Conservation (phyloP, 2,113 vertebrate genomes). For the Elgaria multicarinata region DNA sequence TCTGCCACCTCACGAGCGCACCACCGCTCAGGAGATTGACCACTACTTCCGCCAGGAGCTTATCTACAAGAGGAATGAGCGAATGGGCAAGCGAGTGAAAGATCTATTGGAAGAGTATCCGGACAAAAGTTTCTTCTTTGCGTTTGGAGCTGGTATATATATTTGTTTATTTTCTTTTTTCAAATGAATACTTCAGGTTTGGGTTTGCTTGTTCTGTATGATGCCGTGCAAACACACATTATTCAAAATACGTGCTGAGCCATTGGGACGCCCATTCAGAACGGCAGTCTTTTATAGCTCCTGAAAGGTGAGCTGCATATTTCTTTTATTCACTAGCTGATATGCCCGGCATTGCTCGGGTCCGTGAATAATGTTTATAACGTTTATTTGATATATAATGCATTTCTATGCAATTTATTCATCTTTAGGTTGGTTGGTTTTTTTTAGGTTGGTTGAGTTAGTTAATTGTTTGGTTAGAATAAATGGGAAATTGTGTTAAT, state of each 20-base stretch:
- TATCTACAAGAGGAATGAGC: constrained; percentile 88
- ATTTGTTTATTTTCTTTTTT: not conserved
- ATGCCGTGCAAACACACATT: not conserved
- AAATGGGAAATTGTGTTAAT: no score
- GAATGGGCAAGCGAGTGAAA: constrained; percentile 86
- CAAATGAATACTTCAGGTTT: not conserved
- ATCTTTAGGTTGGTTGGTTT: no score
- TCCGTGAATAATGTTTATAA: no score
- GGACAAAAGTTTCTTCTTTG: constrained; percentile 91
- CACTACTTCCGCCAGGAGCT: constrained; percentile 89
- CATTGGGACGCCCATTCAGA: not conserved
- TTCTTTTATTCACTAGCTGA: not conserved
- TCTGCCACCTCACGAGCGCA: constrained; percentile 81
- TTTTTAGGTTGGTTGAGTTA: no score
- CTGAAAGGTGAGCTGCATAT: not conserved
- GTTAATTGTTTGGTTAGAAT: no score
- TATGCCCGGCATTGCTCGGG: no score
- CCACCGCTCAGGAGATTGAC: constrained; percentile 89
- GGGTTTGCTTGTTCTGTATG: not conserved
- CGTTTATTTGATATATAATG: no score
- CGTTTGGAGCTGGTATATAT: constrained; percentile 89
- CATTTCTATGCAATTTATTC: no score
- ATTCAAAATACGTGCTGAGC: not conserved
- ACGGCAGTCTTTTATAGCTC: not conserved
- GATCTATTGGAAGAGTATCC: constrained; percentile 85